Evolutionary conservation across 2,113 vertebrate species (phyloP), one percentile per base, ranked within the genome.

Genomic region (Zingel zingel): DNA sequence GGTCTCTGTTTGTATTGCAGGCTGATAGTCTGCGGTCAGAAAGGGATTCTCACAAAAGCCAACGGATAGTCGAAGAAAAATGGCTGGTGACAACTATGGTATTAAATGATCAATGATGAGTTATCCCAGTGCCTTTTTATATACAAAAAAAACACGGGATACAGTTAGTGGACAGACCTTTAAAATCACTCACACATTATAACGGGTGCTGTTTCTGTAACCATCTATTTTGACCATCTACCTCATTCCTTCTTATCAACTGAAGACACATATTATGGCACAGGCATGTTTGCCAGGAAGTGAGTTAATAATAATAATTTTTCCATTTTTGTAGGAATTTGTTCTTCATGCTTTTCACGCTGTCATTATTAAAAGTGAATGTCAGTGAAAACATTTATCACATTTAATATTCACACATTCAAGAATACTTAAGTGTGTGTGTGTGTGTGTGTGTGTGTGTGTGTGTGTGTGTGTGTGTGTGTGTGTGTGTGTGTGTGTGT

Each of bases 51-150:
- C 74, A 19, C 57, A 54, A 75, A 90, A 78, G 71, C 76, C 79
- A 77, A 36, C 1, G 70, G 74, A 77, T 50, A 59, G 71, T 78
- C 48, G 74, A 78, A 76, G 64, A 82, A 71, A 90, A 86, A 86
- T 72, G 36, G 1, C 87, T 77, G 87, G 74, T 90, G 90, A 91
- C 87, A 89, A 77, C 72, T 79, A 33, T 51, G 56, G 74, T 82
- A 18, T 84, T 53, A 83, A 85, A 90, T 89, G 91, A 93, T 93
- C 45, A 59, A 89, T 91, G 89, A 77, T 84, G 79, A 83, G 71
- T 66, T 86, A 70, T 81, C 69, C 86, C 23, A 23, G 80, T 89
- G 65, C 71, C n/a, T 74, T 54, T 11, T 43, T 9, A 43, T 43
- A 6, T 21, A 47, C 51, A 33, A 48, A 69, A 53, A 62, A 74